A percentile compares a stretch with the other conserved stretches of the same genome.
phyloP scores from a whole-genome alignment of 2,797 vertebrate genomes.

The Sebastes matsubarae region DNA sequence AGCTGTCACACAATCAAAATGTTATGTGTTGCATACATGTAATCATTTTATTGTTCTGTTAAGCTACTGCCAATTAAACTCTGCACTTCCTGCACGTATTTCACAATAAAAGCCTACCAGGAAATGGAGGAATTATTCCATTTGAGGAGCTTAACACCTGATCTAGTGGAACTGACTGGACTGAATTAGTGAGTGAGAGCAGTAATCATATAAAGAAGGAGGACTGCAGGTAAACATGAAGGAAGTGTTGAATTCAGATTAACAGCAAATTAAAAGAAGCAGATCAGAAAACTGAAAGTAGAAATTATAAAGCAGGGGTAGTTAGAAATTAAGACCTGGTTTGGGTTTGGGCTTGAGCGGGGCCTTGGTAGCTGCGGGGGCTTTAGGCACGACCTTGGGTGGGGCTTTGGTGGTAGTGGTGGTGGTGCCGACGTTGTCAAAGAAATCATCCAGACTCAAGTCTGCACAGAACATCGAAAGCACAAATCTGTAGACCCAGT shows the following conservation, averaged over 20 bases:
- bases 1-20: background rate
- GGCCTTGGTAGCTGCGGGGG: slow-evolving; percentile 76
- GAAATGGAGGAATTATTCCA: background rate
- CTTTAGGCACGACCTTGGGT: slow-evolving; percentile 66
- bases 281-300: background rate
- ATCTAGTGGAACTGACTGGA: background rate
- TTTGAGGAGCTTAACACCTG: background rate
- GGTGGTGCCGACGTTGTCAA: background rate
- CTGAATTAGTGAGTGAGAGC: background rate
- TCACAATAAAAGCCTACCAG: background rate
- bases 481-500: background rate
- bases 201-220: background rate
- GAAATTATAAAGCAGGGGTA: background rate
- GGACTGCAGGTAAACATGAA: background rate
- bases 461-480: slow-evolving; percentile 35
- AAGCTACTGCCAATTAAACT: background rate
- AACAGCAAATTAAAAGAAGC: background rate
- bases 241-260: background rate
- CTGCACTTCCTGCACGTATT: background rate
- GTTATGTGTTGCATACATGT: background rate
- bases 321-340: background rate
- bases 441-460: slow-evolving; percentile 44
- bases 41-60: background rate
- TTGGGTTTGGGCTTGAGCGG: slow-evolving; percentile 76
- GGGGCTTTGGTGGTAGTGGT: slow-evolving; percentile 73